Percentiles rank a stretch among this genome's conserved stretches.
These are phyloP conservation scores for Pseudochirops cupreus DNA, from an alignment of 2,797 vertebrate genomes.

Conservation along the genomic window DNA sequence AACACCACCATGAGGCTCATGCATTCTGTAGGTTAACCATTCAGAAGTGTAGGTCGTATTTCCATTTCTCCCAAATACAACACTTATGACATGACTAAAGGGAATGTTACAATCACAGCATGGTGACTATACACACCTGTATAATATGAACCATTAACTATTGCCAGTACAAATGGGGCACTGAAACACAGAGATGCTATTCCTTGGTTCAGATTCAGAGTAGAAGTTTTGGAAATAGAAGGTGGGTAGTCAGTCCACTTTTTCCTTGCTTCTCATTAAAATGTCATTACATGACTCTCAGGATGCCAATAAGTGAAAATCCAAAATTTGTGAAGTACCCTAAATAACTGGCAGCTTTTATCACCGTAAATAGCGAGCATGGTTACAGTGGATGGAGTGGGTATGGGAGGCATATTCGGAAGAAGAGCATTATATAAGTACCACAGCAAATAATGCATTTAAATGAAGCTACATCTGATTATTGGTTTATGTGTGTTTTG, in stretches of 20 bases:
- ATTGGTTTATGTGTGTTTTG: not conserved
- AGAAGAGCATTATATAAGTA: not conserved
- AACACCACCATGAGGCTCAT: not conserved
- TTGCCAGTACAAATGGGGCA: not conserved
- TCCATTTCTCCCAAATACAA: not conserved
- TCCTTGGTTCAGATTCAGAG: not conserved
- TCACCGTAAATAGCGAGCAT: not conserved
- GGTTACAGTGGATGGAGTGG: not conserved
- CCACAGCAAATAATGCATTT: not conserved
- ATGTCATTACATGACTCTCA: not conserved
- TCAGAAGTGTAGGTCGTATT: not conserved
- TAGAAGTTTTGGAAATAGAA: not conserved
- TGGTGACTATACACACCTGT: not conserved
- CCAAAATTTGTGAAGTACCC: not conserved
- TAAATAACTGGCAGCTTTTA: not conserved
- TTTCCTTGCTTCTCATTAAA: not conserved
- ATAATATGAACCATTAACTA: not conserved
- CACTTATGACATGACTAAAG: not conserved
- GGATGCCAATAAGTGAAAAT: not conserved
- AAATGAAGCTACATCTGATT: not conserved
- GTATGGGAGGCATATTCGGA: not conserved
- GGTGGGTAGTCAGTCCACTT: not conserved
- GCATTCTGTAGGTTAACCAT: not conserved
- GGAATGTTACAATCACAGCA: not conserved
- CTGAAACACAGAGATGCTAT: not conserved